Evolutionary conservation across 2,113 vertebrate genomes (phyloP).

Genomic region (Scophthalmus maximus): DNA sequence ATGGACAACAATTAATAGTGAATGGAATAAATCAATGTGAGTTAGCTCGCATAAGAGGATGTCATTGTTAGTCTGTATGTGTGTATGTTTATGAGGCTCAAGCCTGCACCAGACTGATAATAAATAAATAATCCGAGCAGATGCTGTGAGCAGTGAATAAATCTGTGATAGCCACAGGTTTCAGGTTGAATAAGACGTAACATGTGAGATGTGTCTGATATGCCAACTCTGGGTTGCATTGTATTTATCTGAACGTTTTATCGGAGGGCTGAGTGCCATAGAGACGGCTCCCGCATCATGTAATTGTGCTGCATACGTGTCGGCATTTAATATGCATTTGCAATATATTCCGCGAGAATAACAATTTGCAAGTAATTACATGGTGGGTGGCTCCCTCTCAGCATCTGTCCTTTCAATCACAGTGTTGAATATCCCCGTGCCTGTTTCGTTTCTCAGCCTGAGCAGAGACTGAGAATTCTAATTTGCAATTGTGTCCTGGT

Average conservation of each 20-base stretch:
- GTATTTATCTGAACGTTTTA: slow-evolving; percentile 15
- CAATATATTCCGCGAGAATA: slow-evolving; percentile 68
- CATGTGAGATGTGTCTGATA: neutral
- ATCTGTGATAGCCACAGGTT: neutral
- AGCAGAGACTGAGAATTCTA: slow-evolving; percentile 54
- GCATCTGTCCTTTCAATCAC: slow-evolving; percentile 75
- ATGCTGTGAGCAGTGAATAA: neutral
- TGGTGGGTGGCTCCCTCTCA: slow-evolving; percentile 67
- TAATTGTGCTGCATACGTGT: slow-evolving; percentile 56
- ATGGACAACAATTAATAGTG: neutral
- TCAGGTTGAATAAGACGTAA: slow-evolving; percentile 9
- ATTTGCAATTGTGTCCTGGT: slow-evolving; percentile 58
- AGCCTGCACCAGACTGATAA: neutral
- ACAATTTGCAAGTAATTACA: slow-evolving; percentile 78
- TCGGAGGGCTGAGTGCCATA: slow-evolving; percentile 19
- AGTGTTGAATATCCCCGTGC: slow-evolving; percentile 63
- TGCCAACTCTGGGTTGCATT: neutral
- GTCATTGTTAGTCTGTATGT: neutral
- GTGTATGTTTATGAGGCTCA: neutral
- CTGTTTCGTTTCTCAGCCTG: slow-evolving; percentile 61
- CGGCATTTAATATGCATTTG: slow-evolving; percentile 74
- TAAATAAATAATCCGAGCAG: slow-evolving; percentile 16
- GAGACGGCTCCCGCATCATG: slow-evolving; percentile 19
- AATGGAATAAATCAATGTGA: neutral
- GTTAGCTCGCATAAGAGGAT: neutral